Base-by-base conservation (phyloP, 2,113 vertebrate genomes). In the Solenodon paradoxus region DNA sequence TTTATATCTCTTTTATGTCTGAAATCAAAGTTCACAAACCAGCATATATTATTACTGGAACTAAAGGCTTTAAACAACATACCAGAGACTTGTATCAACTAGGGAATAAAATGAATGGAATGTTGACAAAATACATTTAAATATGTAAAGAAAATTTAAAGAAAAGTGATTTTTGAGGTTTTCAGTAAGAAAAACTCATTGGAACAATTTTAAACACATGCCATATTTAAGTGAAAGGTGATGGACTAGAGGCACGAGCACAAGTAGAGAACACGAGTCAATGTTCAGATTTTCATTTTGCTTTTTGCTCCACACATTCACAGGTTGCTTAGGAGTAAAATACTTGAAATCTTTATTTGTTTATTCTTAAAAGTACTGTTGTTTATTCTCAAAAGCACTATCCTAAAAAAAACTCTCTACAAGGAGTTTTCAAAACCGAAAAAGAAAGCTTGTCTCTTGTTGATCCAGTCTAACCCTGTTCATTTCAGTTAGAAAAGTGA, bases 171-270 rank as follows among this genome's bases (percentile, higher is more conserved):
- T 66, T 47, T 49, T 61, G 6, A 11, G 7, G 20, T 16, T 7
- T 64, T 40, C 42, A 69, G 32, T 7, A 49, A 87, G 22, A 80
- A 63, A 42, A 83, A 51, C 53, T 64, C 30, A n/a, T 16, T 45
- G 35, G 7, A 83, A 49, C 4, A 19, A 20, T 72, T 47, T 78
- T 49, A 68, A 68, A 53, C 20, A 6, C 32, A 66, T 53, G 4
- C 15, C 24, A 42, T 0, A 0, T 32, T 49, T 63, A 5, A 35
- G 28, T 71, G 7, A 55, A 61, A 30, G 5, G 2, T 32, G n/a
- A 30, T 30, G 42, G 35, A 15, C 19, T 2, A 15, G 38, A 89
- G 24, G 13, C n/a, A n/a, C n/a, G n/a, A 2, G 10, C 17, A 19
- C 38, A 17, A 6, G 0, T 8, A 51, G 38, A 6, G 45, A 32